A percentile compares a stretch with the other conserved stretches of the same genome.
Evolutionary conservation across 30 jellyfish, hydroid and myxozoan genomes (phyloP).

Genomic region (Aurelia aurita): DNA sequence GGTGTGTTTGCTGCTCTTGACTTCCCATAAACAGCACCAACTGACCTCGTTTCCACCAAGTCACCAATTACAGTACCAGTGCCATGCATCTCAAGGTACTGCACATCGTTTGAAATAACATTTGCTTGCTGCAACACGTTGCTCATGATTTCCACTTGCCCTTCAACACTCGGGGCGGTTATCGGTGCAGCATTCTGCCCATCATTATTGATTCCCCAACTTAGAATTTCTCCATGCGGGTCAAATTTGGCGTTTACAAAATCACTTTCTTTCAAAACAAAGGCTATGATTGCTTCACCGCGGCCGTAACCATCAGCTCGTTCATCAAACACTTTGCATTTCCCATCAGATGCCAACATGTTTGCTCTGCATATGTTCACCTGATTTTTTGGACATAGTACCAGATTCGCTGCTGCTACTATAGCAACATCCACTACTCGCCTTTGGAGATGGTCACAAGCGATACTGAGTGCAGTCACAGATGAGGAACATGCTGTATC

Average conservation of each 20-base stretch:
- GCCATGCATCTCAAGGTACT: slow-evolving; percentile 67
- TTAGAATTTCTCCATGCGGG: slow-evolving; percentile 34
- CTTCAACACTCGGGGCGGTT: slow-evolving; percentile 65
- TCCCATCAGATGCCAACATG: slow-evolving; percentile 69
- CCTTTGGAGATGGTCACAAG: slow-evolving; percentile 53
- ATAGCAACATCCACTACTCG: slow-evolving; percentile 56
- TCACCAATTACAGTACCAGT: slow-evolving; percentile 73
- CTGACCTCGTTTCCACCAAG: slow-evolving; percentile 51
- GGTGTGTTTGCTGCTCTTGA: slow-evolving; percentile 25
- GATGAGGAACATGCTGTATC: slow-evolving; percentile 74
- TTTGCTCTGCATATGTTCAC: slow-evolving; percentile 41
- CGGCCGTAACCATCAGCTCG: slow-evolving; percentile 77
- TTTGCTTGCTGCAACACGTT: slow-evolving; percentile 30
- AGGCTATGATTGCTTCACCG: slow-evolving; percentile 59
- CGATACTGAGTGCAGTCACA: slow-evolving; percentile 56
- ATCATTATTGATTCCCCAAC: slow-evolving; percentile 55
- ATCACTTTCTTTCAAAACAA: slow-evolving; percentile 28
- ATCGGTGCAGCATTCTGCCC: slow-evolving; percentile 70
- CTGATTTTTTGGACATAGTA: slow-evolving; percentile 38
- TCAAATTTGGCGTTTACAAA: neutral
- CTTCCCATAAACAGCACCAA: slow-evolving; percentile 46
- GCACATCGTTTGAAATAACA: slow-evolving; percentile 30
- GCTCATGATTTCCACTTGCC: slow-evolving; percentile 27
- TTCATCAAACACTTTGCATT: slow-evolving; percentile 65
- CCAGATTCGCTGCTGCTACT: slow-evolving; percentile 60